Evolutionary conservation across 2,888 invertebrate species (phyloP).

Genomic region (Charanyca ferruginea): DNA sequence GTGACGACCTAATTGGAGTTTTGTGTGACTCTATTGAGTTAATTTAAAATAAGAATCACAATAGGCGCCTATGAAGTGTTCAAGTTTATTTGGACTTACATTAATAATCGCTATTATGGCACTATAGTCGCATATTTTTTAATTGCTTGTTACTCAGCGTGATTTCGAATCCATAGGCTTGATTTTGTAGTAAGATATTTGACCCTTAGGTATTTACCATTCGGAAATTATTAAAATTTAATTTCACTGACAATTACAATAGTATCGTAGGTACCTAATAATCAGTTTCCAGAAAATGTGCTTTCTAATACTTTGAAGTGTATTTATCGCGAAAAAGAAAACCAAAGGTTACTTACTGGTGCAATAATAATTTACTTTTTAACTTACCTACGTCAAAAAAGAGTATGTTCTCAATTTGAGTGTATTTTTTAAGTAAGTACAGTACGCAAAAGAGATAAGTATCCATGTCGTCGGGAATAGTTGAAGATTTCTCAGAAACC

Average conservation of each 20-base stretch:
- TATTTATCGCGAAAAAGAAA: constrained; percentile 5
- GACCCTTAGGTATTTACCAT: not conserved
- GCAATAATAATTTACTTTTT: constrained; percentile 36
- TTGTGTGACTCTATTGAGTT: constrained; percentile 32
- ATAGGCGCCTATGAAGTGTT: constrained; percentile 24
- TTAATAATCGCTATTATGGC: constrained; percentile 34
- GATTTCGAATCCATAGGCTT: constrained; percentile 1
- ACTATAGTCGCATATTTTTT: constrained; percentile 12
- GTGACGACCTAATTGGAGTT: constrained; percentile 45
- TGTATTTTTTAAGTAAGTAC: no score
- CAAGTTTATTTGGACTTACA: not conserved
- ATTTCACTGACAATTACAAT: constrained; percentile 7
- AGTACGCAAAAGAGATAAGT: no score
- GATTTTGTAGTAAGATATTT: not conserved
- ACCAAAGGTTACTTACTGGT: constrained; percentile 19
- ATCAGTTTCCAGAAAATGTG: constrained; percentile 9
- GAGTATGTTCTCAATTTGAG: no score
- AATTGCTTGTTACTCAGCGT: constrained; percentile 11
- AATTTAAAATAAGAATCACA: constrained; percentile 37
- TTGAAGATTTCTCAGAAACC: no score
- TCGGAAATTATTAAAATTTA: constrained; percentile 2
- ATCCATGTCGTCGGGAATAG: no score
- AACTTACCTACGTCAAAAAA: no score
- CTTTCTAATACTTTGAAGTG: not conserved
- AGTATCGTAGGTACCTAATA: no score